Evolutionary conservation across 2,888 invertebrate genomes (phyloP), one percentile per base, ranked within the genome.

Genomic region (Amiota mariae): DNA sequence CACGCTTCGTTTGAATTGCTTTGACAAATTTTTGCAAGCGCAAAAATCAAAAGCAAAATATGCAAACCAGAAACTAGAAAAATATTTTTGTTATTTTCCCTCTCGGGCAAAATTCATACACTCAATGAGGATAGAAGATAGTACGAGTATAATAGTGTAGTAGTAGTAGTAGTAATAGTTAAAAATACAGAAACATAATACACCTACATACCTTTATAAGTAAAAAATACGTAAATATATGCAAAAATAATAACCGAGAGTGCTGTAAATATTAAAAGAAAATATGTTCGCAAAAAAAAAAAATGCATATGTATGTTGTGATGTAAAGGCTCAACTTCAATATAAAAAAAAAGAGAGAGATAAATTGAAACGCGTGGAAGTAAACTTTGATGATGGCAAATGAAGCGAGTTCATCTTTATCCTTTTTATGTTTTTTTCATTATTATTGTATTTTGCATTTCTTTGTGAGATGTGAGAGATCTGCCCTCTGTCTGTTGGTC

Each of bases 231-330:
- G 24, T 59, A 59, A 24, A 18, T 18, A 48, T 46, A 48, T 48
- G 48, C 66, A 74, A 73, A 76, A 73, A 77, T 59, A 77, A 77
- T 76, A 77, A 61, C 72, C 73, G 64, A 68, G 67, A 76, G 74
- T 73, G 56, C 64, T 66, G 71, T 75, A 74, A 72, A 77, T 77
- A 76, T 77, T 75, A 73, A 74, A 75, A 73, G 57, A 72, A 71
- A 75, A 75, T 36, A 36, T 36, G 6, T 36, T 36, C 8, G 36
- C 73, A 75, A 72, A 63, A 72, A 46, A 15, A 51, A 20, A 18
- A 57, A 15, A 54, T 57, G 15, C 15, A 10, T 10, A 57, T 15
- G 15, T 59, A 59, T 8, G 18, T 12, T 59, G 10, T 15, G 54
- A 13, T 15, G 18, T 59, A 12, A 57, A 36, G 36, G 36, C 6